These are phyloP conservation scores for Falco cherrug DNA, from an alignment of 2,797 vertebrate genomes.

Conservation along the genomic window DNA sequence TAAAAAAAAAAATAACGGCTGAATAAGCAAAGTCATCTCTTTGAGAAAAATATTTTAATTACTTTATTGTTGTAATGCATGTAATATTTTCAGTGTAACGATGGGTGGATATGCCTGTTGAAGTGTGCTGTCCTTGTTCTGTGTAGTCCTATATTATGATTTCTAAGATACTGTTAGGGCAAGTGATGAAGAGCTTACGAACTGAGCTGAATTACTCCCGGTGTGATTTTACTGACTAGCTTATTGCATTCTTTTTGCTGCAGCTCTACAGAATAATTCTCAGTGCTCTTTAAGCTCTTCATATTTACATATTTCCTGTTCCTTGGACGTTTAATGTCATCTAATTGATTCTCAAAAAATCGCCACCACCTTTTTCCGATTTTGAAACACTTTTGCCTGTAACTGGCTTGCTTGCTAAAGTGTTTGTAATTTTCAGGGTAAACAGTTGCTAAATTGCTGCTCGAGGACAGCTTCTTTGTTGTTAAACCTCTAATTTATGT, in stretches of 20 bases:
- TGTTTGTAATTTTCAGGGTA: background rate
- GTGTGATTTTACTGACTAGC: background rate
- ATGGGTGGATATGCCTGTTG: background rate
- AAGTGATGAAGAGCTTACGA: background rate
- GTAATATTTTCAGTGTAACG: background rate
- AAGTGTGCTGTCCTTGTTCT: background rate
- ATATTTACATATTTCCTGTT: background rate
- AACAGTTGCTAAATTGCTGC: background rate
- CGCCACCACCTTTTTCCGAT: background rate
- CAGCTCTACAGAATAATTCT: background rate
- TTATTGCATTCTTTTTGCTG: background rate
- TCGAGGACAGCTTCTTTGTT: background rate
- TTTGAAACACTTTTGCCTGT: background rate
- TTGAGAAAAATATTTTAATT: background rate
- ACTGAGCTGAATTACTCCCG: background rate
- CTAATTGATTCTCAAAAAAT: background rate
- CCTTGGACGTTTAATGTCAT: background rate
- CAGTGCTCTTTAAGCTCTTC: background rate
- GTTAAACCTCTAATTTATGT: background rate
- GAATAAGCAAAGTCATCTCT: background rate
- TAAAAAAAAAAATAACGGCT: background rate
- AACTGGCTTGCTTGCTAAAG: background rate
- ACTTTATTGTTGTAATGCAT: background rate
- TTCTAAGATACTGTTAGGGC: background rate
- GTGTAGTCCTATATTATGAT: background rate